Evolutionary conservation across 2,888 invertebrate genomes (phyloP).

Genomic region (Branchipolynoe longqiensis): DNA sequence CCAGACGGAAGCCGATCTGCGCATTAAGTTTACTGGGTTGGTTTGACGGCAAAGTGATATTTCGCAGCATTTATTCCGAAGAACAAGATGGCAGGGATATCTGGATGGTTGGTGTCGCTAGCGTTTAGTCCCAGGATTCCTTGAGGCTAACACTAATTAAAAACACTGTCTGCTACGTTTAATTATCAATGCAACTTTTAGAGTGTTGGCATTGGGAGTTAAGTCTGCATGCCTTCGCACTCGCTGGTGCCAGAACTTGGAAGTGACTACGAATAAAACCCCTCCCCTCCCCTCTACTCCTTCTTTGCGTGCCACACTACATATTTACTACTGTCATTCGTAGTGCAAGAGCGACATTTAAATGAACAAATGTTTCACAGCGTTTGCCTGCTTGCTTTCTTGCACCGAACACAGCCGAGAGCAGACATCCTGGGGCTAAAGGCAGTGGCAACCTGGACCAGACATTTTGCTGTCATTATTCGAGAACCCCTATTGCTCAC

Average conservation of each 20-base stretch:
- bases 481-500: slow-evolving; percentile 45
- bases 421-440: neutral
- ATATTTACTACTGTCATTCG: no score
- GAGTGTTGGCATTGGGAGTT: neutral
- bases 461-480: neutral
- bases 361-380: no score
- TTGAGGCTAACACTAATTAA: neutral
- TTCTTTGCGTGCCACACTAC: no score
- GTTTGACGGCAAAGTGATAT: slow-evolving; percentile 30
- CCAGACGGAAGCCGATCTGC: neutral
- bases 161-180: slow-evolving; percentile 12
- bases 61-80: slow-evolving; percentile 36
- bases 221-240: no score
- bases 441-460: neutral
- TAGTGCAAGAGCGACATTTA: no score
- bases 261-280: no score
- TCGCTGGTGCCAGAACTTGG: no score
- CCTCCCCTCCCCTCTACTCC: no score
- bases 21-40: slow-evolving; percentile 47
- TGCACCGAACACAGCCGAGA: no score
- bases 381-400: no score
- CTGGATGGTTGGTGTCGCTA: no score
- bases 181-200: neutral
- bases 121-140: neutral
- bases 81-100: neutral